phyloP scores from a whole-genome alignment of 2,888 invertebrate genomes.

The Chrysotoxum bicinctum region DNA sequence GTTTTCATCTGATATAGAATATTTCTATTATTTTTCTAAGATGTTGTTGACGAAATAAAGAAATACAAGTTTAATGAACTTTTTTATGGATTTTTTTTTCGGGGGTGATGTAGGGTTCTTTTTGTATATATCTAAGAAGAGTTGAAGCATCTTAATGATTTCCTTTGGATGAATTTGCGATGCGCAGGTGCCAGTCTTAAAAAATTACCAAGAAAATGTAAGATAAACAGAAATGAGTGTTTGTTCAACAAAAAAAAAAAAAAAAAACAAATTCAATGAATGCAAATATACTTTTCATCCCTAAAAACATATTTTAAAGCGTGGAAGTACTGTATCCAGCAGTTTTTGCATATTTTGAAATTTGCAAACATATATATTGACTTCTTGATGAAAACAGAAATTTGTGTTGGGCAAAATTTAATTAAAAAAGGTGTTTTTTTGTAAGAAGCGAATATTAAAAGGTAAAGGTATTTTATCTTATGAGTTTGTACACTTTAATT shows the following conservation, averaged over 20 bases:
- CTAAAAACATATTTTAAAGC: neutral
- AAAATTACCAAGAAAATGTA: constrained; percentile 5
- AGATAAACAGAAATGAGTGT: constrained; percentile 12
- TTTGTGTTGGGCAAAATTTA: constrained; percentile 3
- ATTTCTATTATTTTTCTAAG: constrained; percentile 18
- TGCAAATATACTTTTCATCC: constrained; percentile 14
- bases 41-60: neutral
- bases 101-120: too few relatives aligned
- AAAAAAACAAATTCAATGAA: neutral
- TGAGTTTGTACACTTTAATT: neutral
- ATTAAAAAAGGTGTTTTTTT: neutral
- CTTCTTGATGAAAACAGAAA: neutral
- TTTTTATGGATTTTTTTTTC: constrained; percentile 20
- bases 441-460: neutral
- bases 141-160: constrained; percentile 17
- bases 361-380: neutral
- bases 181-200: constrained; percentile 33
- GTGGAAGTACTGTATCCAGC: neutral
- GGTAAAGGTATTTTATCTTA: neutral
- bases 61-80: constrained; percentile 24
- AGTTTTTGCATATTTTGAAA: constrained; percentile 8
- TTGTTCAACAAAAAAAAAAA: neutral
- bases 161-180: neutral
- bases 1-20: constrained; percentile 4
- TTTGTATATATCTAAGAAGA: neutral